Conservation (phyloP, 2,113 vertebrate genomes). For the Nothobranchius furzeri region DNA sequence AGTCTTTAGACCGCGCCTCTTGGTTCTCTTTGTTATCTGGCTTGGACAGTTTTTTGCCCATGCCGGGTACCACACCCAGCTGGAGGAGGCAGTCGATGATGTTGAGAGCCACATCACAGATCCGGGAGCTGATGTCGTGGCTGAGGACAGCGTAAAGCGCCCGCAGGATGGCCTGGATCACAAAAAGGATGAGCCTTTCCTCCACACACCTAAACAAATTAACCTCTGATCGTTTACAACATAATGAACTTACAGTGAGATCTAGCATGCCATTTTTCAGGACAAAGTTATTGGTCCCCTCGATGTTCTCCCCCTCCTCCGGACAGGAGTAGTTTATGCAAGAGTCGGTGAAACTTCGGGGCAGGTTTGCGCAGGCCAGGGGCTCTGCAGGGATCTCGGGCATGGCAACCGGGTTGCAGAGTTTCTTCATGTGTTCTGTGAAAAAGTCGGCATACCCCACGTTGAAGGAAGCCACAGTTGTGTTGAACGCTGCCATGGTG, state of each 20-base stretch:
- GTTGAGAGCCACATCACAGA: conserved; percentile 94
- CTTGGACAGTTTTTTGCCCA: conserved; percentile 87
- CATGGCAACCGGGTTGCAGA: conserved; percentile 91
- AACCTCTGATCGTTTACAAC: too few relatives aligned
- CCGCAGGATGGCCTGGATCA: conserved; percentile 87
- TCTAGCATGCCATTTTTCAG: conserved; percentile 98
- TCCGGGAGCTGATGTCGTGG: conserved; percentile 95
- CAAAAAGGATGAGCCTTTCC: not conserved
- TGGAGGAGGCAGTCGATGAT: conserved; percentile 97
- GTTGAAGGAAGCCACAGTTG: conserved; percentile 95
- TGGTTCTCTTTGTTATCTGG: conserved; percentile 92
- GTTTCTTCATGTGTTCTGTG: conserved; percentile 96
- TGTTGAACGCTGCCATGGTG: conserved; percentile 98
- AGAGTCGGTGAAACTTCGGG: conserved; percentile 96
- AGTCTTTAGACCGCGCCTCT: conserved; percentile 86
- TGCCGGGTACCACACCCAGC: conserved; percentile 91
- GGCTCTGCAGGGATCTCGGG: conserved; percentile 91
- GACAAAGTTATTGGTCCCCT: conserved; percentile 97
- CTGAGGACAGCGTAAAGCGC: conserved; percentile 95
- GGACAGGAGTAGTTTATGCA: conserved; percentile 98
- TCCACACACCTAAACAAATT: too few relatives aligned
- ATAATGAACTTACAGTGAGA: conserved; percentile 85
- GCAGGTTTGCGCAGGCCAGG: conserved; percentile 92
- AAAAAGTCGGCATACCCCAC: conserved; percentile 98
- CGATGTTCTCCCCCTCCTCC: conserved; percentile 95